phyloP scores from a whole-genome alignment of 2,797 vertebrate genomes.

The Tinamus major region DNA sequence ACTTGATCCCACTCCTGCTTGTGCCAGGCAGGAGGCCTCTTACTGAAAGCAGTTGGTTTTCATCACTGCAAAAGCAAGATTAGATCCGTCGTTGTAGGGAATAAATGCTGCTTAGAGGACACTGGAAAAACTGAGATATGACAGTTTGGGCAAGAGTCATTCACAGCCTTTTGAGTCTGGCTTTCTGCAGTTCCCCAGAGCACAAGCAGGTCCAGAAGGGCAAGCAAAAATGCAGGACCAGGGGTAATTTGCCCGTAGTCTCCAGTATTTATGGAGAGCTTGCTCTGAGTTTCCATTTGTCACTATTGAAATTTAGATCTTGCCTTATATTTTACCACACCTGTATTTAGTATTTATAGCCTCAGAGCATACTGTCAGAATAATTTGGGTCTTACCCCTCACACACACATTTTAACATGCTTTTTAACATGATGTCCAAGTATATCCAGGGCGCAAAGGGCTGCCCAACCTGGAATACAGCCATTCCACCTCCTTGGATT shows the following conservation, averaged over 20 bases:
- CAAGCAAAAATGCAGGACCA: neutral
- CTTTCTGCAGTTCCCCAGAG: neutral
- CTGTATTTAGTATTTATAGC: neutral
- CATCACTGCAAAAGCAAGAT: neutral
- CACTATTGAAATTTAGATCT: accelerated
- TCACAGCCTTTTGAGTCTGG: neutral
- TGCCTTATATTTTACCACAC: neutral
- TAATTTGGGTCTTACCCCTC: neutral
- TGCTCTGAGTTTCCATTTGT: neutral
- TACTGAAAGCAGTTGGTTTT: accelerated
- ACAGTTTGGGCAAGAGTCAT: neutral
- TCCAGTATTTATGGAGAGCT: neutral
- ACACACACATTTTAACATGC: neutral
- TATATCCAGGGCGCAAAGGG: neutral
- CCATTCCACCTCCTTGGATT: neutral
- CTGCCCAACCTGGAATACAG: neutral
- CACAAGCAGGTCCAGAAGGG: neutral
- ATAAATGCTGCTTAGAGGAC: neutral
- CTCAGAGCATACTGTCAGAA: neutral
- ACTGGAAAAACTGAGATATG: neutral
- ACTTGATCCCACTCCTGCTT: neutral
- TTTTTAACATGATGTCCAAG: neutral
- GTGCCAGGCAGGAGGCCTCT: neutral
- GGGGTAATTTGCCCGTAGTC: neutral
- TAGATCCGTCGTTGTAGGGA: neutral